Base-by-base conservation (phyloP, 37 sponge, comb jelly and placozoan genomes). In the Lycopodina hypogea region DNA sequence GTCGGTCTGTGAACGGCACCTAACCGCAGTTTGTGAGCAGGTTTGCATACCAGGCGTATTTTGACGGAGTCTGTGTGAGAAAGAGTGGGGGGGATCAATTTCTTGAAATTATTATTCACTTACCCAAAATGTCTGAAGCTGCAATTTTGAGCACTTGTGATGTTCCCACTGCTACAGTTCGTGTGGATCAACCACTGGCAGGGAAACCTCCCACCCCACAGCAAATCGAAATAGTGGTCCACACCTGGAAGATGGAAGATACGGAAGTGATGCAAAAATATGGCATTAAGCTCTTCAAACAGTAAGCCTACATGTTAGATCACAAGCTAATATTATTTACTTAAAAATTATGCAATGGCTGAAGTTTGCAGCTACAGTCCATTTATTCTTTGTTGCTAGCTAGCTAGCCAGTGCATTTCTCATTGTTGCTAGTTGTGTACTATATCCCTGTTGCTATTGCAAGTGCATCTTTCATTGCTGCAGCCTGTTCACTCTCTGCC, bases 401-500 rank as follows among this genome's bases (percentile, higher is more conserved):
- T 9, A 45, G 48, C 48, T 45, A 45, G 48, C 48, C 48, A 45
- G 23, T 68, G 7, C 69, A 21, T 30, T 11, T 32, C 48, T 45
- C 9, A 12, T 9, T 45, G 48, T 45, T 45, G 48, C 9, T 45
- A 9, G 4, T 45, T 4, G 8, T 45, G 48, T 45, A 45, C 48
- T 45, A 9, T 9, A 45, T 45, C 48, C 9, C 9, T 45, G 48
- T 45, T 45, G 4, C 48, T 45, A 9, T 9, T 45, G 48, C 9
- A 33, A 9, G 56, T 74, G 36, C 9, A 34, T 56, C 42, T 34
- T 7, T 56, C 34, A 50, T 32, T n/a, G n/a, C 7, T 75, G 2
- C 51, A 88, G 89, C 73, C 45, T 90, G 3, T 90, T 90, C 42
- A 77, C 81, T 37, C 35, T 86, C 17, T 52, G 56, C 7, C 90